These are phyloP conservation scores for Platichthys stellatus DNA, from an alignment of 2,113 vertebrate species.

Conservation along the genomic window DNA sequence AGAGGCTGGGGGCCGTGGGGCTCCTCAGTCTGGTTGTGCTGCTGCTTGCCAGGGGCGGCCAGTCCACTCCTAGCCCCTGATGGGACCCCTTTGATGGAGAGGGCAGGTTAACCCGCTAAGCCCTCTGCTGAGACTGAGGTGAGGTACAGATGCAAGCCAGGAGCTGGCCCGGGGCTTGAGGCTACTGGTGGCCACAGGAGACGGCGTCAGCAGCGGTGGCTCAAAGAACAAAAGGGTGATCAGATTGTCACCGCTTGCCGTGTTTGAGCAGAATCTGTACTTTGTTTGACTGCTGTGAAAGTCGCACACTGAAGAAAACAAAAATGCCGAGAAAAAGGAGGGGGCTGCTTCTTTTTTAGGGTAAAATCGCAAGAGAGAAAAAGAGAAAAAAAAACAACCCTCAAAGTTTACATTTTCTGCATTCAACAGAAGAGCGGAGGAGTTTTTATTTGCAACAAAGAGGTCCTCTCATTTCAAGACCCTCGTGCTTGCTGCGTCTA, in stretches of 20 bases:
- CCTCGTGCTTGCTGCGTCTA: constrained; percentile 22
- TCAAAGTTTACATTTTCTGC: constrained; percentile 51
- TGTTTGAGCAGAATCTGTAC: constrained; percentile 26
- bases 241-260: background rate
- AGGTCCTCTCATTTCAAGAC: constrained; percentile 22
- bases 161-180: constrained; percentile 12
- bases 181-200: constrained; percentile 6
- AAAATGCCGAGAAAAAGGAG: background rate
- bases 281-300: constrained; percentile 57
- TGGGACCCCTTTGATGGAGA: background rate
- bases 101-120: background rate
- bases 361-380: background rate
- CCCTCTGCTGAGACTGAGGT: constrained; percentile 4
- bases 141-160: constrained; percentile 18
- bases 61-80: constrained; percentile 49
- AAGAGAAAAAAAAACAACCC: background rate
- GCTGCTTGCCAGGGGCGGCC: constrained; percentile 71
- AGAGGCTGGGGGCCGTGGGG: constrained; percentile 84
- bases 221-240: background rate
- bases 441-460: background rate
- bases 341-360: constrained; percentile 12
- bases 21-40: constrained; percentile 84
- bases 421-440: background rate
- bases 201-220: background rate
- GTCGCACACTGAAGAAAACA: constrained; percentile 70